phyloP scores from a whole-genome alignment of 1,140 invertebrate genomes.

The Pseudomyrmex flavicornis region DNA sequence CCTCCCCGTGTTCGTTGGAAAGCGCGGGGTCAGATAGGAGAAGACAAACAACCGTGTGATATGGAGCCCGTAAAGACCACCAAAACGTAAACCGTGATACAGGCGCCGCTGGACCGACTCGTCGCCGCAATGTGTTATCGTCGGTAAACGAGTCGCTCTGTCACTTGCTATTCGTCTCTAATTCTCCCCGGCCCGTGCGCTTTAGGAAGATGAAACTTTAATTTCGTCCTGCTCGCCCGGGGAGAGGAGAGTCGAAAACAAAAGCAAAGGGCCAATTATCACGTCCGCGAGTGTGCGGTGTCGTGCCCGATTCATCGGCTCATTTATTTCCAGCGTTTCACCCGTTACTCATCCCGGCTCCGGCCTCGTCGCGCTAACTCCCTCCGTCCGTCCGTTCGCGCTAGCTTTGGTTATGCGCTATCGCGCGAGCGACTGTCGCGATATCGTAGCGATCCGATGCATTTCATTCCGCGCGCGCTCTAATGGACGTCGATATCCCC shows the following conservation, averaged over 20 bases:
- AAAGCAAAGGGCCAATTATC: slow-evolving; percentile 64
- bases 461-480: slow-evolving; percentile 48
- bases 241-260: slow-evolving; percentile 39
- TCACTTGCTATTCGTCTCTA: slow-evolving; percentile 73
- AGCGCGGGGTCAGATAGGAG: slow-evolving; percentile 54
- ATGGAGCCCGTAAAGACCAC: slow-evolving; percentile 68
- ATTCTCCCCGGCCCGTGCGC: slow-evolving; percentile 56
- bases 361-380: background rate
- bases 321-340: slow-evolving; percentile 57
- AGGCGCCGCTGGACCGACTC: slow-evolving; percentile 72
- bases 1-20: slow-evolving; percentile 1
- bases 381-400: background rate
- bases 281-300: slow-evolving; percentile 35
- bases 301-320: slow-evolving; percentile 55
- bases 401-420: slow-evolving; percentile 25
- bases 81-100: slow-evolving; percentile 73
- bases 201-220: slow-evolving; percentile 73
- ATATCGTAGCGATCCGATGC: slow-evolving; percentile 41
- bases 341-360: slow-evolving; percentile 45
- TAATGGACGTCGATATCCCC: slow-evolving; percentile 53
- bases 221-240: slow-evolving; percentile 49
- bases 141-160: slow-evolving; percentile 70
- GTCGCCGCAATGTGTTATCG: slow-evolving; percentile 74
- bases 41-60: slow-evolving; percentile 69
- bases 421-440: slow-evolving; percentile 33